Conservation (phyloP, 92 coral and sea anemone genomes). For the Zoanthus gigantus region DNA sequence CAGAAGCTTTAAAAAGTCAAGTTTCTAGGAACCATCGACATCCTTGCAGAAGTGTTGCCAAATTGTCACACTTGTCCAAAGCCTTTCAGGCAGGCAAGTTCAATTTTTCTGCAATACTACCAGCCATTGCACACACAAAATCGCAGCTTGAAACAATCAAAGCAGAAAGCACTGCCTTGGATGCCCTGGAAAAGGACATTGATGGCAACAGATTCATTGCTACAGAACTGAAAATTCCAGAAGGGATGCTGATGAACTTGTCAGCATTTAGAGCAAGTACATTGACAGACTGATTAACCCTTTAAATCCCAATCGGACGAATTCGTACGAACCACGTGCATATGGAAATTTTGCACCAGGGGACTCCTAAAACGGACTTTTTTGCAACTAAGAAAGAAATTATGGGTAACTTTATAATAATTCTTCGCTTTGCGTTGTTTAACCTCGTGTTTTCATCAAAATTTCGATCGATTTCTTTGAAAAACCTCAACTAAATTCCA, state of each 20-base stretch:
- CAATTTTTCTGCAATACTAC: slow-evolving; percentile 31
- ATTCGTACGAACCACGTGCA: slow-evolving; percentile 5
- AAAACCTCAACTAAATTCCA: neutral
- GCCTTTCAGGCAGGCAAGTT: slow-evolving; percentile 36
- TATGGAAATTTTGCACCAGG: neutral
- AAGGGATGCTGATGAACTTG: slow-evolving; percentile 31
- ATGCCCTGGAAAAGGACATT: slow-evolving; percentile 34
- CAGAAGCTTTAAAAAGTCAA: slow-evolving; percentile 24
- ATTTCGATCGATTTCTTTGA: neutral
- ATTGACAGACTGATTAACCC: slow-evolving; percentile 22
- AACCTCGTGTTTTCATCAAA: neutral
- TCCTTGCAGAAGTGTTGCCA: slow-evolving; percentile 23
- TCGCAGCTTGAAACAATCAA: slow-evolving; percentile 32
- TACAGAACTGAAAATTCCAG: slow-evolving; percentile 34
- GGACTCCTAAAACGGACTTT: neutral
- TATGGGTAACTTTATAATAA: neutral
- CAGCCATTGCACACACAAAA: slow-evolving; percentile 30
- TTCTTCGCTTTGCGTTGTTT: neutral
- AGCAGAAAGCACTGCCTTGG: slow-evolving; percentile 26
- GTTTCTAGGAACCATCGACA: slow-evolving; percentile 38
- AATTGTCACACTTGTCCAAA: slow-evolving; percentile 11
- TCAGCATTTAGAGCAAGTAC: slow-evolving; percentile 11
- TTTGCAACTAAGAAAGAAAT: neutral
- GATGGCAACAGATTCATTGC: slow-evolving; percentile 21
- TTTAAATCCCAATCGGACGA: slow-evolving; percentile 36